A percentile compares a stretch with the other conserved stretches of the same genome.
phyloP scores from a whole-genome alignment of 2,888 invertebrate species.

The Kuschelorhynchus macadamiae region DNA sequence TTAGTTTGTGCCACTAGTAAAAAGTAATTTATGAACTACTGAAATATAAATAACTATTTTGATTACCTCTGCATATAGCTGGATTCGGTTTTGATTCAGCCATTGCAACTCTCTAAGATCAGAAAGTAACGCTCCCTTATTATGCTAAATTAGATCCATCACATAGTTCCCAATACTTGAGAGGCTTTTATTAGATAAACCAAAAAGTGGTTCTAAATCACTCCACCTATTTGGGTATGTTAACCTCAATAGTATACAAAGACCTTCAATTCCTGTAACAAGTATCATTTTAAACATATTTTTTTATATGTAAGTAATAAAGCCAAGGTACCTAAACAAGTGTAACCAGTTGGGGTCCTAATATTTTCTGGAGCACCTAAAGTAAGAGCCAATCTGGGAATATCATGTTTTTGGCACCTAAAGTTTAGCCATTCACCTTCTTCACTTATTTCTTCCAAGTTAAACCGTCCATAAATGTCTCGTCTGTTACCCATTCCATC shows the following conservation, averaged over 20 bases:
- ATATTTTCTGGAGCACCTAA: background rate
- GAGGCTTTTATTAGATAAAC: constrained; percentile 3
- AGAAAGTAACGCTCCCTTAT: no score
- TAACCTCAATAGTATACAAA: constrained; percentile 5
- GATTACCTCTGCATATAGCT: no score
- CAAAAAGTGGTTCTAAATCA: no score
- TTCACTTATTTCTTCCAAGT: background rate
- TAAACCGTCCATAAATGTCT: background rate
- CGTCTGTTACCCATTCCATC: background rate
- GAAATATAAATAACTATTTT: no score
- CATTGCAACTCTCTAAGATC: no score
- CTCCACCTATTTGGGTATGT: no score
- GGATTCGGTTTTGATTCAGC: no score
- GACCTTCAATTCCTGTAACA: constrained; percentile 1
- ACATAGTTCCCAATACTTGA: no score
- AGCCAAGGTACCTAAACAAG: constrained; percentile 7
- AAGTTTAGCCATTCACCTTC: background rate
- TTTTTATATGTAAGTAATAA: background rate
- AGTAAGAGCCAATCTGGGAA: background rate
- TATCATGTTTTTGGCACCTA: background rate
- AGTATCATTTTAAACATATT: background rate
- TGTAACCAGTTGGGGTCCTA: constrained; percentile 5
- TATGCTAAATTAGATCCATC: no score
- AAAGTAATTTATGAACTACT: no score
- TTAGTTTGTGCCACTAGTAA: no score